A percentile compares a stretch with the other conserved stretches of the same genome.
Evolutionary conservation across 2,888 invertebrate species (phyloP).

Genomic region (Anoplius nigerrimus): DNA sequence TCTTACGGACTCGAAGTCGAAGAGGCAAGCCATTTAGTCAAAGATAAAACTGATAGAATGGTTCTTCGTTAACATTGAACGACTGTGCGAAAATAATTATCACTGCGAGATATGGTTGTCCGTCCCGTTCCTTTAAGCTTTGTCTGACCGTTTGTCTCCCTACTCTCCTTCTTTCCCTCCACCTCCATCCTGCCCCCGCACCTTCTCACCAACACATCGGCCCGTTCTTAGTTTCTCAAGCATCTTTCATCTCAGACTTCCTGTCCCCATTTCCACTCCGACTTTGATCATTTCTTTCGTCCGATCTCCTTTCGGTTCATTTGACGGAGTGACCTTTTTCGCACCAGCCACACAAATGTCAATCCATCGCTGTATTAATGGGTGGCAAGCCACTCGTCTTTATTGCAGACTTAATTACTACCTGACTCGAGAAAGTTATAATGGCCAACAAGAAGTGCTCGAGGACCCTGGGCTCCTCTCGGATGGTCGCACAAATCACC

Average conservation of each 20-base stretch:
- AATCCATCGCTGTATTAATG: conserved; percentile 72
- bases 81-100: conserved; percentile 70
- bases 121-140: conserved; percentile 36
- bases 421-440: conserved; percentile 73
- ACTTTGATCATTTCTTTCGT: conserved; percentile 73
- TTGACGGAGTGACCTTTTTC: conserved; percentile 70
- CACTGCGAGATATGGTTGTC: conserved; percentile 53
- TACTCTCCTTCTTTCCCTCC: conserved; percentile 29
- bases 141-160: conserved; percentile 19
- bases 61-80: conserved; percentile 35
- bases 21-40: background rate
- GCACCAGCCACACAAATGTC: conserved; percentile 69
- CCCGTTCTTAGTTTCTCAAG: background rate
- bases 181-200: conserved; percentile 18
- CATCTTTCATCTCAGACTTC: conserved; percentile 2
- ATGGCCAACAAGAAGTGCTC: conserved; percentile 70
- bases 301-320: conserved; percentile 71
- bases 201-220: too few species aligned
- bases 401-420: conserved; percentile 75
- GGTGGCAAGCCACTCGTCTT: conserved; percentile 72
- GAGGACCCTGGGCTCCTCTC: conserved; percentile 47
- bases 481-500: conserved; percentile 53
- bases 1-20: background rate
- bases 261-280: conserved; percentile 23
- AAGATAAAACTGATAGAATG: background rate